Percentiles rank a stretch among this genome's conserved stretches.
These are phyloP conservation scores for Zosterops hypoxanthus DNA, from an alignment of 2,113 vertebrate genomes.

Conservation along the genomic window DNA sequence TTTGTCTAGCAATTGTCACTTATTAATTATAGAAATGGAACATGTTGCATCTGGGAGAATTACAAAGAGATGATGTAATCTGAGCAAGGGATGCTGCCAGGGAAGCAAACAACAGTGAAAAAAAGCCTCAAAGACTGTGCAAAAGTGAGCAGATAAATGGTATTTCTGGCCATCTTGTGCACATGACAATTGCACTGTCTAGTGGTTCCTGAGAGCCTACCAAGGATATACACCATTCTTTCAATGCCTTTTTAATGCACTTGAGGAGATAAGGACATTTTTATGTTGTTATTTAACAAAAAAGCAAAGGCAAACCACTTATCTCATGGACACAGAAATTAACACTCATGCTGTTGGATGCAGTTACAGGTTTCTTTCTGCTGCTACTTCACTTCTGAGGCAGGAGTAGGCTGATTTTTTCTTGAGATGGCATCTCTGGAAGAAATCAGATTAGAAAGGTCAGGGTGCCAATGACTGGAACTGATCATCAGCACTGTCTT, in stretches of 20 bases:
- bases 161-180: not conserved
- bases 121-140: not conserved
- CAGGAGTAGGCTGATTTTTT: not conserved
- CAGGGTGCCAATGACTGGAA: not conserved
- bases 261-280: not conserved
- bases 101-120: not conserved
- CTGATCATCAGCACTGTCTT: not conserved
- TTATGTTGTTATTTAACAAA: not conserved
- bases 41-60: not conserved
- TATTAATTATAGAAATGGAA: not conserved
- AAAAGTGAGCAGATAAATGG: not conserved
- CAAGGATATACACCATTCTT: not conserved
- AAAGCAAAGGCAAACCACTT: not conserved
- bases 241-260: not conserved
- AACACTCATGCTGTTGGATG: not conserved
- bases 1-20: not conserved
- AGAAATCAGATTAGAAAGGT: not conserved
- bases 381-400: not conserved
- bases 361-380: not conserved
- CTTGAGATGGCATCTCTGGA: not conserved
- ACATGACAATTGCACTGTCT: accelerated
- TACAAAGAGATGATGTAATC: too few species aligned
- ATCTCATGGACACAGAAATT: accelerated
- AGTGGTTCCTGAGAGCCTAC: not conserved
- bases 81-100: too few species aligned